Percentiles rank a stretch among this genome's conserved stretches.
Evolutionary conservation across 2,888 invertebrate species (phyloP).

Genomic region (Diarsia brunnea): DNA sequence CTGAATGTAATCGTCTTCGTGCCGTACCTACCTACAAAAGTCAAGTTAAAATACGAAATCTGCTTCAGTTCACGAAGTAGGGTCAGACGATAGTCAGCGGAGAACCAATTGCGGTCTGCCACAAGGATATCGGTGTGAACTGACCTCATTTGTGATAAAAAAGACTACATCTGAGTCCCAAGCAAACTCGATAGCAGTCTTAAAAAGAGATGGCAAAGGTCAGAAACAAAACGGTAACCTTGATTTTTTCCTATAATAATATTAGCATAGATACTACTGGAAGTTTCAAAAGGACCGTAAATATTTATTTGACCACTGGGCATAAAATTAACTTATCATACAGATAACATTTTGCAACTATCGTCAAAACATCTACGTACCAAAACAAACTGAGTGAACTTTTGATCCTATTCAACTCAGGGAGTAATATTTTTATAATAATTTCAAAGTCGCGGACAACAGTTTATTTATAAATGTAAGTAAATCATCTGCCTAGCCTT

Average conservation of each 20-base stretch:
- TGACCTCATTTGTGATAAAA: not conserved
- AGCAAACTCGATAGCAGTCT: too few species aligned
- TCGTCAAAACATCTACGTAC: conserved; percentile 4
- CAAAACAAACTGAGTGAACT: not conserved
- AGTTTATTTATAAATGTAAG: too few species aligned
- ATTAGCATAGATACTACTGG: conserved; percentile 1
- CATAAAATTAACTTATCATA: conserved; percentile 45
- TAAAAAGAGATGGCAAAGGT: not conserved
- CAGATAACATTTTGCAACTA: conserved; percentile 10
- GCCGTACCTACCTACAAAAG: too few species aligned
- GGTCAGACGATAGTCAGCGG: not conserved
- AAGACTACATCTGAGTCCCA: not conserved
- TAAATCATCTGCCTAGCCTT: too few species aligned
- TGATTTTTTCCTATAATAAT: not conserved
- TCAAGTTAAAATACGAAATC: not conserved
- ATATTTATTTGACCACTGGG: conserved; percentile 37
- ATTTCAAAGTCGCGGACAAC: too few species aligned
- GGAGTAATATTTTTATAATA: too few species aligned
- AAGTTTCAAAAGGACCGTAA: conserved; percentile 10
- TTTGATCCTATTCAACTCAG: not conserved
- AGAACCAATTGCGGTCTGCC: not conserved
- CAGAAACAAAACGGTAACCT: not conserved
- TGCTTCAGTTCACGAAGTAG: not conserved
- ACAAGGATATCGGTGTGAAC: not conserved
- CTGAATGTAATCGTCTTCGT: too few species aligned